These are phyloP conservation scores for Sinopyrophorus schimmeli DNA, from an alignment of 2,888 invertebrate genomes.

Conservation along the genomic window DNA sequence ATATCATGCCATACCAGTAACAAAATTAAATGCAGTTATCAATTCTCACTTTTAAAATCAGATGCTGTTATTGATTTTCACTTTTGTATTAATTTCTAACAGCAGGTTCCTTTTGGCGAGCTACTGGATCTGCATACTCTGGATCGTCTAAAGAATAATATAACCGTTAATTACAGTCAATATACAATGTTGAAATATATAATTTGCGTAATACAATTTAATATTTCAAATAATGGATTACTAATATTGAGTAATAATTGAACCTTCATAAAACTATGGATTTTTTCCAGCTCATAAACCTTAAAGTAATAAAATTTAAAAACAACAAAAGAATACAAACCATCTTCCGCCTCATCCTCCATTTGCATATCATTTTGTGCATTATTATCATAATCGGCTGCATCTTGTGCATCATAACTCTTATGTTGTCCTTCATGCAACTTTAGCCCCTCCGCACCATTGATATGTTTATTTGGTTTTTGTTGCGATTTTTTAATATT, in stretches of 20 bases:
- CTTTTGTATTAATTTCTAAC: conserved; percentile 56
- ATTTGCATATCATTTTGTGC: conserved; percentile 41
- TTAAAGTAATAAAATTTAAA: conserved; percentile 5
- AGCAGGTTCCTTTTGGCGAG: conserved; percentile 57
- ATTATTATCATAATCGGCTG: conserved; percentile 42
- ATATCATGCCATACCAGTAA: no score
- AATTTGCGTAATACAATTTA: no score
- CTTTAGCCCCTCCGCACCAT: conserved; percentile 37
- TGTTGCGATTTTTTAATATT: conserved; percentile 39
- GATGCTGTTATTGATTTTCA: no score
- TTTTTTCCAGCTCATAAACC: no score
- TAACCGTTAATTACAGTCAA: no score
- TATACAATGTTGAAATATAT: no score
- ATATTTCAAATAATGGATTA: no score
- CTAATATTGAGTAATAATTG: no score
- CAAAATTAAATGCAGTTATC: no score
- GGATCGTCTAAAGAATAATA: conserved; percentile 54
- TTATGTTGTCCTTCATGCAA: conserved; percentile 25
- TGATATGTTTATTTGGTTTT: conserved; percentile 40
- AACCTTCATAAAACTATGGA: no score
- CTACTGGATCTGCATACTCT: conserved; percentile 54
- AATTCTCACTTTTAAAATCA: no score
- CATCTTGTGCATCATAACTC: conserved; percentile 40
- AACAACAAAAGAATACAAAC: conserved; percentile 47
- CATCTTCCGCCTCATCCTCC: conserved; percentile 54